phyloP scores from a whole-genome alignment of 2,888 invertebrate genomes.

The Drosophila prolongata region DNA sequence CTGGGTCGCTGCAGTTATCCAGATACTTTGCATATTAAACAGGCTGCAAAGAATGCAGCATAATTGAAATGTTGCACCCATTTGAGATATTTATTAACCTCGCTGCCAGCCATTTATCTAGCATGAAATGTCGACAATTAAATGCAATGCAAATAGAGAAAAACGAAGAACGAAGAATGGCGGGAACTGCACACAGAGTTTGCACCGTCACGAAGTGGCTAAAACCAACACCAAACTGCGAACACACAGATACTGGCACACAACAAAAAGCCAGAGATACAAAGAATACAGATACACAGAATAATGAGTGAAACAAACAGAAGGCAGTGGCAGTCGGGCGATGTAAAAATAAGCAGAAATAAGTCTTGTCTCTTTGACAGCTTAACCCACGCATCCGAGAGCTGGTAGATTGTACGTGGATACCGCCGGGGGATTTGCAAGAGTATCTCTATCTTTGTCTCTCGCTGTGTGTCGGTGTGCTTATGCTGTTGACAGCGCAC shows the following conservation, averaged over 20 bases:
- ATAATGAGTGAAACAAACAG: slow-evolving; percentile 37
- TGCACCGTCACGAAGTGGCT: slow-evolving; percentile 66
- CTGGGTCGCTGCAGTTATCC: slow-evolving; percentile 4
- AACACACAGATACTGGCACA: not conserved
- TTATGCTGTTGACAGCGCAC: slow-evolving; percentile 58
- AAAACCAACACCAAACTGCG: slow-evolving; percentile 5
- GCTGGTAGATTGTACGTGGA: slow-evolving; percentile 60
- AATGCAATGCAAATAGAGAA: slow-evolving; percentile 66
- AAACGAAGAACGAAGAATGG: slow-evolving; percentile 45
- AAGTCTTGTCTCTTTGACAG: slow-evolving; percentile 78
- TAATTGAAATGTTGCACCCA: slow-evolving; percentile 46
- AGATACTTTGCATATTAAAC: slow-evolving; percentile 31
- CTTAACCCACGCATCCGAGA: slow-evolving; percentile 70
- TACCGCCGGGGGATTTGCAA: slow-evolving; percentile 46
- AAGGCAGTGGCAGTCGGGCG: slow-evolving; percentile 44
- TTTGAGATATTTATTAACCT: slow-evolving; percentile 60
- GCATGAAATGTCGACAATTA: slow-evolving; percentile 75
- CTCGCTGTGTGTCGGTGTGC: slow-evolving; percentile 17
- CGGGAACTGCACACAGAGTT: slow-evolving; percentile 53
- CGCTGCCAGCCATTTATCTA: slow-evolving; percentile 65
- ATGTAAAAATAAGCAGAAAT: slow-evolving; percentile 78
- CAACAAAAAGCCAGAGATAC: slow-evolving; percentile 13
- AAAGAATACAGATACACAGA: slow-evolving; percentile 12
- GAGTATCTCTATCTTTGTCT: slow-evolving; percentile 27
- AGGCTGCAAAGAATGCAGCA: slow-evolving; percentile 24